Percentiles rank a stretch among this genome's conserved stretches.
phyloP scores from a whole-genome alignment of 1,140 invertebrate species.

The Dreissena rostriformis region DNA sequence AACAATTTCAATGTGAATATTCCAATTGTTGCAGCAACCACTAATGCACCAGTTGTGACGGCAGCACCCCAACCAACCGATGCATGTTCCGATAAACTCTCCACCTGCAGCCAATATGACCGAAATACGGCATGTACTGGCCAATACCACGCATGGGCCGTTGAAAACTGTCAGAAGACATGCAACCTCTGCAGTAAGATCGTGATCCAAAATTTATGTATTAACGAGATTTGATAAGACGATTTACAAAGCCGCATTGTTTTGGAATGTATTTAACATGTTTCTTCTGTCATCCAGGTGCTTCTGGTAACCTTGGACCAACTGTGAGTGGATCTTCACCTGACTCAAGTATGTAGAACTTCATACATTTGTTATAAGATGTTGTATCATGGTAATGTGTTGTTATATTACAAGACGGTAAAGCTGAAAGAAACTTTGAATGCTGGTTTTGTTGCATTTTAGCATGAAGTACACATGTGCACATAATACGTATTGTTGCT shows the following conservation, averaged over 20 bases:
- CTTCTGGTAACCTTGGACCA: constrained; percentile 22
- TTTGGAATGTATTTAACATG: neutral
- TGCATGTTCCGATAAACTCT: constrained; percentile 62
- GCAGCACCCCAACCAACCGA: neutral
- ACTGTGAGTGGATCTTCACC: constrained; percentile 18
- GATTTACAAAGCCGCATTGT: neutral
- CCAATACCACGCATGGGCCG: constrained; percentile 67
- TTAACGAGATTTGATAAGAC: neutral
- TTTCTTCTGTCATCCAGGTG: constrained; percentile 7
- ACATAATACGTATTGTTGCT: too few relatives aligned
- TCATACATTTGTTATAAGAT: neutral
- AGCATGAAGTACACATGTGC: too few relatives aligned
- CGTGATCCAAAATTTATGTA: neutral
- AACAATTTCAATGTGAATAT: too few relatives aligned
- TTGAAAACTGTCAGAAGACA: constrained; percentile 69
- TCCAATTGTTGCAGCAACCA: neutral
- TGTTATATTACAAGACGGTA: too few relatives aligned
- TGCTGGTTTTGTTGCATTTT: too few relatives aligned
- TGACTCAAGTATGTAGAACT: constrained; percentile 23
- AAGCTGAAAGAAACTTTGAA: too few relatives aligned
- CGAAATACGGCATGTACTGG: constrained; percentile 58
- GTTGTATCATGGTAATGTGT: neutral
- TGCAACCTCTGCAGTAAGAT: constrained; percentile 65
- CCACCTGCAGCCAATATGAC: constrained; percentile 68
- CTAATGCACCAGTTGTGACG: constrained; percentile 30